Percentiles rank a stretch among this genome's conserved stretches.
phyloP scores from a whole-genome alignment of 1,140 invertebrate species.

The Drosophila serrata region DNA sequence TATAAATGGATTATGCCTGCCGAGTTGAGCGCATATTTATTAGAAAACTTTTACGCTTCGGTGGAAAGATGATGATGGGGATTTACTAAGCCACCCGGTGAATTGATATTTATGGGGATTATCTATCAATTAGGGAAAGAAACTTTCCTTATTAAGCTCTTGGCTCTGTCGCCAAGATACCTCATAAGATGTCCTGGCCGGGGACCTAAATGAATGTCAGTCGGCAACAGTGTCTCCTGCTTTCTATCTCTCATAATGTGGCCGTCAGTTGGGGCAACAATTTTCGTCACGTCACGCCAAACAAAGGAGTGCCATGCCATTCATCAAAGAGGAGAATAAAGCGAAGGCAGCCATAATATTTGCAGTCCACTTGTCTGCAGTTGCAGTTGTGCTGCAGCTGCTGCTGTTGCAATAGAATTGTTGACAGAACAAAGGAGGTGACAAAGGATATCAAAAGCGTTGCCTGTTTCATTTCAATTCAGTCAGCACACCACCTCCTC shows the following conservation, averaged over 20 bases:
- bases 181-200: conserved; percentile 11
- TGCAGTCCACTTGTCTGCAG: conserved; percentile 61
- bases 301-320: conserved; percentile 38
- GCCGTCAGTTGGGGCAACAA: conserved; percentile 47
- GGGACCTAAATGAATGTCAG: conserved; percentile 30
- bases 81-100: conserved; percentile 2
- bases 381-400: conserved; percentile 25
- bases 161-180: conserved; percentile 9
- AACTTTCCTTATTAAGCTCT: conserved; percentile 35
- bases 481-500: not conserved
- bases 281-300: conserved; percentile 55
- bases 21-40: conserved; percentile 56
- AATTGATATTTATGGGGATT: conserved; percentile 59
- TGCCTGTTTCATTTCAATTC: conserved; percentile 20
- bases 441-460: conserved; percentile 33
- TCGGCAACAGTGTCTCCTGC: not conserved
- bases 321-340: conserved; percentile 35
- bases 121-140: conserved; percentile 56
- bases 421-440: conserved; percentile 63
- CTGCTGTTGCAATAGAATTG: conserved; percentile 42
- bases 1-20: conserved; percentile 67
- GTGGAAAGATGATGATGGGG: conserved; percentile 1
- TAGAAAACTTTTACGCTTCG: conserved; percentile 57
- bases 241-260: conserved; percentile 22
- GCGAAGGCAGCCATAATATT: conserved; percentile 46